Base-by-base conservation (phyloP, 2,113 vertebrate species). In the Pseudorectes ferrugineus region DNA sequence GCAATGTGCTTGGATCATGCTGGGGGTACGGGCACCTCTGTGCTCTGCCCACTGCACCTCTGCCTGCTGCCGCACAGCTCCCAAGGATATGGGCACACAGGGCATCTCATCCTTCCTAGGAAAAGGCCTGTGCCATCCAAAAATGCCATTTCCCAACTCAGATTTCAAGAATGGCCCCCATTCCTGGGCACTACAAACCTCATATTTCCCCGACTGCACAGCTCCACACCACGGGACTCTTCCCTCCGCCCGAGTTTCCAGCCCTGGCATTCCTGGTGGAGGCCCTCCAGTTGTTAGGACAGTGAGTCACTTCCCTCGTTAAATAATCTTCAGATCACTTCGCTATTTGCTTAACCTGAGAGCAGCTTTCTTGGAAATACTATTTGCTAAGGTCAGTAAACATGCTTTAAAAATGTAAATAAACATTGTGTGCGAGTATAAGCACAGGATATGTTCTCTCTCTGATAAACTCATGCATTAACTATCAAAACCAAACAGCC, bases 351-450 rank as follows among this genome's bases (percentile, higher is more conserved):
- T 75, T 94, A 93, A 85, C 92, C 96, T 84, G 43, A 23, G 84
- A 81, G 52, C 51, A 67, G 73, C 80, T 73, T 94, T 90, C 94
- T 93, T 92, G 72, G 59, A 95, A 93, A 76, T 58, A 38, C 36
- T 80, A 21, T 90, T 92, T 70, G 52, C 57, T 86, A 80, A 79
- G 75, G 78, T 88, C 72, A 77, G 88, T 92, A 97, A 95, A 95
- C 72, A 84, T 9, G 19, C 61, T 83, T 93, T 86, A 35, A 74
- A 88, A 94, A 31, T 70, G 59, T 90, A 90, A 95, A 95, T 59
- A 95, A 94, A 86, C 90, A 86, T 24, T 77, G 20, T 33, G 35
- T 66, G 36, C 38, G 21, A 67, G 48, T 77, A 48, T 43, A 70
- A 83, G 75, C 67, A 84, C 48, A 92, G 82, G 79, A 90, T 49